These are phyloP conservation scores for Hemicentrotus pulcherrimus DNA, from an alignment of 35 echinoderm and acorn worm species.

Conservation along the genomic window DNA sequence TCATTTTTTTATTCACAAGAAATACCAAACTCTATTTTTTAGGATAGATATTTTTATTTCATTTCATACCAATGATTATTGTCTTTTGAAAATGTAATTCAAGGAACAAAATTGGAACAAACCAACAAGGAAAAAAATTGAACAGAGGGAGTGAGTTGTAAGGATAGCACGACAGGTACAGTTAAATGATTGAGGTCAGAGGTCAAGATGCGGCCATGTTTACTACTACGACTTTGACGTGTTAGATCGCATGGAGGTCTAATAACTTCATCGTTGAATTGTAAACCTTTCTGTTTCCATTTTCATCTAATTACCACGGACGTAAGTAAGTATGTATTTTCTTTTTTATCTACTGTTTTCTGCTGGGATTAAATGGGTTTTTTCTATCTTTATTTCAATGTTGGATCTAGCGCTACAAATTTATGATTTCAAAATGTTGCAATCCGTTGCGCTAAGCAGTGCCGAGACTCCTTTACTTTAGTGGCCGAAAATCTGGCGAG, in stretches of 20 bases:
- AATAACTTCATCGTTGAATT: not conserved
- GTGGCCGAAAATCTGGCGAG: too few species aligned
- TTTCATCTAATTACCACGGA: not conserved
- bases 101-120: not conserved
- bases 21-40: not conserved
- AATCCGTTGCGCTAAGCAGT: too few species aligned
- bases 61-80: not conserved
- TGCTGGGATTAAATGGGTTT: too few species aligned
- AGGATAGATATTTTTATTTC: too few species aligned
- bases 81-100: not conserved
- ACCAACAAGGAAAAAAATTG: not conserved
- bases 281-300: not conserved
- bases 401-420: too few species aligned
- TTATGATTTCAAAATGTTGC: not conserved
- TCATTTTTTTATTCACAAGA: not conserved
- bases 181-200: slow-evolving; percentile 42
- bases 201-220: slow-evolving; percentile 45
- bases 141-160: not conserved
- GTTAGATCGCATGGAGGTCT: not conserved
- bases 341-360: not conserved
- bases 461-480: too few species aligned
- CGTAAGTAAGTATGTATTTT: not conserved
- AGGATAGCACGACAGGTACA: not conserved
- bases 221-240: slow-evolving; percentile 29
- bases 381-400: too few species aligned